phyloP scores from a whole-genome alignment of 2,113 vertebrate species.

The Nettapus auritus region DNA sequence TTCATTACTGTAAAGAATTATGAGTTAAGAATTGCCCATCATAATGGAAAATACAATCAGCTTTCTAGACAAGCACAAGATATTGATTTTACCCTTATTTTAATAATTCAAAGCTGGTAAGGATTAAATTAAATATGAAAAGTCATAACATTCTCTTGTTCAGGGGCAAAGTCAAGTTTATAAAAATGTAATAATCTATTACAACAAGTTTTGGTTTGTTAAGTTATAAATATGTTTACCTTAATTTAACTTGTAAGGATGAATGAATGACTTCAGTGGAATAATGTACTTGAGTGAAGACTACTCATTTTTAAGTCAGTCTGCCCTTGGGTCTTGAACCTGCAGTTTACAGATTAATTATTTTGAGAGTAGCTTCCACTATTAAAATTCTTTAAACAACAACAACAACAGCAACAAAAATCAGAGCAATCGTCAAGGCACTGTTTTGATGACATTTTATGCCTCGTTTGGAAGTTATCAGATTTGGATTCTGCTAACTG shows the following conservation, averaged over 20 bases:
- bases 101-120: neutral
- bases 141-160: neutral
- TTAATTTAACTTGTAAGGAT: neutral
- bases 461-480: neutral
- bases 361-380: neutral
- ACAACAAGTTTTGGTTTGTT: neutral
- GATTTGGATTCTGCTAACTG: neutral
- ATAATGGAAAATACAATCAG: neutral
- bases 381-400: neutral
- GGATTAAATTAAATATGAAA: neutral
- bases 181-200: neutral
- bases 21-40: neutral
- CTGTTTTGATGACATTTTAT: neutral
- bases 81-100: neutral
- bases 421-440: neutral
- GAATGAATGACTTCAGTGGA: conserved; percentile 5
- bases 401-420: neutral
- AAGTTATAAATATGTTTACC: neutral
- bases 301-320: conserved; percentile 33
- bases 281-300: neutral
- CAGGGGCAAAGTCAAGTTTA: neutral
- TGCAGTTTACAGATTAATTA: conserved; percentile 33
- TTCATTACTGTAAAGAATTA: neutral
- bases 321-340: neutral
- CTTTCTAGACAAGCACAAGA: neutral